Evolutionary conservation across 2,797 vertebrate species (phyloP).

Genomic region (Phataginus tricuspis): DNA sequence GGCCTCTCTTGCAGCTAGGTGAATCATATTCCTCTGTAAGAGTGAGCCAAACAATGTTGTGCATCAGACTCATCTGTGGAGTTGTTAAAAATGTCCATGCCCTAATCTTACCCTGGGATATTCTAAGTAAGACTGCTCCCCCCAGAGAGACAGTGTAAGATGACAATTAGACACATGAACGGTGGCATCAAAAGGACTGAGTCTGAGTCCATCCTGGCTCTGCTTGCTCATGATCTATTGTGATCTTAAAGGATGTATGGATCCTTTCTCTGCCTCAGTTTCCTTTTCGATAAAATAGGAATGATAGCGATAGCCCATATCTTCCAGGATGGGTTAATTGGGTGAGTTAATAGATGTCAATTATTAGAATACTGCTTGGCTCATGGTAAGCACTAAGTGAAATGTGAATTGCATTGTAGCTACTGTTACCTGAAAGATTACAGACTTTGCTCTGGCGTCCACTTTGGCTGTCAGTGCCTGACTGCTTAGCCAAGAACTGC

Average conservation of each 20-base stretch:
- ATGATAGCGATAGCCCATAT: neutral
- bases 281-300: neutral
- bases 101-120: accelerated
- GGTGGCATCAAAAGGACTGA: neutral
- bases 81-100: neutral
- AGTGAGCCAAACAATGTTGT: neutral
- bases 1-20: neutral
- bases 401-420: accelerated
- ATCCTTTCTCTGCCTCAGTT: neutral
- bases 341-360: accelerated
- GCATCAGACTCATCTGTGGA: accelerated
- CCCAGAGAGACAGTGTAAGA: accelerated
- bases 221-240: no score
- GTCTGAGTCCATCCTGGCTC: neutral
- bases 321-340: neutral
- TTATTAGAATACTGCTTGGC: accelerated
- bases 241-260: accelerated
- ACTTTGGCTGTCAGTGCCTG: neutral
- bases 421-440: accelerated
- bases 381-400: neutral
- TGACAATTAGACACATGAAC: neutral
- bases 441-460: neutral
- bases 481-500: neutral
- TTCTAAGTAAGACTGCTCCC: no score
- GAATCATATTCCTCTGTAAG: neutral